Base-by-base conservation (phyloP, 2,113 vertebrate species). In the Chaenogobius annularis region DNA sequence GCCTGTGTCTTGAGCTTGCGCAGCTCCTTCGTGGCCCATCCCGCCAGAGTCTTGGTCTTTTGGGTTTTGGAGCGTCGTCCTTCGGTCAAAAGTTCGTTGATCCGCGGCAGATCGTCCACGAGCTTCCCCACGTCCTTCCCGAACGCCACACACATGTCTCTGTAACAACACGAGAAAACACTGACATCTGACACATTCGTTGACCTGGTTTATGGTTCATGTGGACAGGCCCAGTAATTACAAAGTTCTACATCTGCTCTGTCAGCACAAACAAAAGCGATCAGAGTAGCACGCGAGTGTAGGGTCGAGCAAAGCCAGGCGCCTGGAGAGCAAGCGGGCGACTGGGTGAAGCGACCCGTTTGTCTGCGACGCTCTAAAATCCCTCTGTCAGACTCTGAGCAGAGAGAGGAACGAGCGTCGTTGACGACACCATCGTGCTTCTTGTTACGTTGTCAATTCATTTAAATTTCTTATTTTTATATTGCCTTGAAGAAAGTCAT, bases 11-110 rank as follows among this genome's bases (percentile, higher is more conserved):
- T 58, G 62, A 99, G 94, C 90, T 99, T 99, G 70, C 97, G 95
- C 80, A 99, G 95, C 87, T 99, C 96, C 94, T 99, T 99, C 68
- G 98, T 98, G 81, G 98, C 98, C 98, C 97, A 99, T 59, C 96
- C 97, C 5, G 98, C 96, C 23, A 99, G 93, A 12, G 96, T 99
- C 94, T 99, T 99, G 54, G 98, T 98, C 94, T 97, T 98, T 91
- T 90, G 94, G 86, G 96, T 97, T 89, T 98, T 99, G 82, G 97
- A 99, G 90, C 95, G 94, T 15, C 97, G 94, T 7, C 97, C 98
- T 89, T 99, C 98, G 35, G 97, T 96, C 91, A 99, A 94, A 82
- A 99, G 89, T 80, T 99, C 98, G 47, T 98, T 97, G 88, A 99
- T 98, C 92, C 96, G 95, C 69, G 97, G 97, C 77, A 95, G 95